phyloP scores from a whole-genome alignment of 2,797 vertebrate species.

The Diglossa cyanea region DNA sequence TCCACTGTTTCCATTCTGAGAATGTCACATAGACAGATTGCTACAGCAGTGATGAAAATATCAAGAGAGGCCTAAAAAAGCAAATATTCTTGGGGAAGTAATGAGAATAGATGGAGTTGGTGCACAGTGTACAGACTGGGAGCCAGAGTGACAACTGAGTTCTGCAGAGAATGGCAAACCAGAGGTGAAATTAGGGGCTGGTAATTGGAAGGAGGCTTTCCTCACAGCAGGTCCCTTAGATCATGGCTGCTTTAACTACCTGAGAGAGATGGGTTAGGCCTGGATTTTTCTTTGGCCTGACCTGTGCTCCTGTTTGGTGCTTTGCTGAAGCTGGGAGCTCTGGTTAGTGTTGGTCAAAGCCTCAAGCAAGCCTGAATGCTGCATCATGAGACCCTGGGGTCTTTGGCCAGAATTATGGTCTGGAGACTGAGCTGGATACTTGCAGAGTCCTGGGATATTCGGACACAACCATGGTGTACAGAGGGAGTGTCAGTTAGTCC shows the following conservation, averaged over 20 bases:
- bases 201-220: background rate
- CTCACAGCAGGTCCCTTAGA: background rate
- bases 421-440: background rate
- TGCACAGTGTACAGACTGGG: fast-evolving
- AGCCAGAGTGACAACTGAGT: background rate
- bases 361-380: fast-evolving
- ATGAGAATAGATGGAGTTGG: background rate
- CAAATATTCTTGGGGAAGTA: conserved; percentile 11
- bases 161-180: background rate
- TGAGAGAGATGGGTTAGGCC: background rate
- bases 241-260: background rate
- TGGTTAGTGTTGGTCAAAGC: background rate
- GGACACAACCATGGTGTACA: background rate
- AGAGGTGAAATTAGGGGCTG: background rate
- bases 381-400: background rate
- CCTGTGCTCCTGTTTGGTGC: fast-evolving
- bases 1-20: conserved; percentile 40
- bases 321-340: background rate
- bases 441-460: fast-evolving
- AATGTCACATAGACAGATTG: conserved; percentile 14
- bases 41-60: conserved; percentile 22
- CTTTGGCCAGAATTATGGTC: background rate
- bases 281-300: background rate
- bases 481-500: background rate
- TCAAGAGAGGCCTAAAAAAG: conserved; percentile 27